A percentile compares a stretch with the other conserved stretches of the same genome.
phyloP scores from a whole-genome alignment of 2,888 invertebrate species.

The Ectropis crepuscularia region DNA sequence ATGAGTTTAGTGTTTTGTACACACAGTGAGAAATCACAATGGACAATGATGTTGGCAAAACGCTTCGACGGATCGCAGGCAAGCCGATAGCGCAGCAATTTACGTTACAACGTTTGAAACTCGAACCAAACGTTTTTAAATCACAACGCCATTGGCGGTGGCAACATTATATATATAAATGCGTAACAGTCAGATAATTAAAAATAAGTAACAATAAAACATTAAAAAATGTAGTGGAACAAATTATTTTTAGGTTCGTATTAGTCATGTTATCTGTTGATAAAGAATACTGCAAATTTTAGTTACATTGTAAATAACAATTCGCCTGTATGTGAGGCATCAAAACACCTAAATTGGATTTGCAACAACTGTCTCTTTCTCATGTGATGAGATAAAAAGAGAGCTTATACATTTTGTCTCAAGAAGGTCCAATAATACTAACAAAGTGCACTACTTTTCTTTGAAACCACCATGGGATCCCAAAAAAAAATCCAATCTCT shows the following conservation, averaged over 20 bases:
- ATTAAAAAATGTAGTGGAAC: not conserved
- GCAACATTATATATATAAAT: slow-evolving; percentile 55
- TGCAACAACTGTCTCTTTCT: not conserved
- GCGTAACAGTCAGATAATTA: slow-evolving; percentile 39
- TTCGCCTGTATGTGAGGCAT: no score
- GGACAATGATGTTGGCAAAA: slow-evolving; percentile 40
- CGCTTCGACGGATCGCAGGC: slow-evolving; percentile 48
- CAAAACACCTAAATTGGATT: not conserved
- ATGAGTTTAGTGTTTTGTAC: slow-evolving; percentile 15
- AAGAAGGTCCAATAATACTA: no score
- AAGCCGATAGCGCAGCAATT: slow-evolving; percentile 59
- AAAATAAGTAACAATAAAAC: slow-evolving; percentile 15
- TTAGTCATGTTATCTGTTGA: no score
- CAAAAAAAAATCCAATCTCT: no score
- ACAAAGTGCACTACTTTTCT: no score
- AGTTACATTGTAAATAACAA: no score
- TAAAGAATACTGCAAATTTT: no score
- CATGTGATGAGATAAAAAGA: not conserved
- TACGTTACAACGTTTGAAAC: slow-evolving; percentile 56
- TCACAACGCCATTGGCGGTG: slow-evolving; percentile 58
- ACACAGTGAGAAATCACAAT: slow-evolving; percentile 18
- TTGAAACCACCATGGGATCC: no score
- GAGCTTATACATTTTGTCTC: not conserved
- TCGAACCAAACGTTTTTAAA: slow-evolving; percentile 60
- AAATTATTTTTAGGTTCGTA: not conserved